Conservation (phyloP, 2,113 vertebrate species). For the Lagopus leucura region DNA sequence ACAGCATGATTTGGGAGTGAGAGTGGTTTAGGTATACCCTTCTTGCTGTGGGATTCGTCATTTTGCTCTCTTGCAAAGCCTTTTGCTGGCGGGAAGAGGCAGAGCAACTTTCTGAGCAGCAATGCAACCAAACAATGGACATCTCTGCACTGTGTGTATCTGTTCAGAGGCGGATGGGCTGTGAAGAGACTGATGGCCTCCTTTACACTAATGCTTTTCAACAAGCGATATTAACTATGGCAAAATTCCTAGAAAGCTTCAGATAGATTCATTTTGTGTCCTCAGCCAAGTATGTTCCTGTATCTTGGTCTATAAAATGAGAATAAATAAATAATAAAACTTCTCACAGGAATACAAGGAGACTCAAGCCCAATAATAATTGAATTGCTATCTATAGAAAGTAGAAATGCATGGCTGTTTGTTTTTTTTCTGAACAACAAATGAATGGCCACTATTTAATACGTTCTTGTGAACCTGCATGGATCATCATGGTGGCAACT, state of each 20-base stretch:
- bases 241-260: slow-evolving; percentile 16
- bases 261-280: background rate
- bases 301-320: background rate
- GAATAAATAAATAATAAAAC: background rate
- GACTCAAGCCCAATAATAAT: background rate
- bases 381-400: background rate
- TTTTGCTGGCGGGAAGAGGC: background rate
- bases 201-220: background rate
- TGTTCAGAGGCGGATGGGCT: background rate
- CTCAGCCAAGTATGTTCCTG: background rate
- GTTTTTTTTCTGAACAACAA: background rate
- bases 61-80: background rate
- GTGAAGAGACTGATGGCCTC: rapidly evolving
- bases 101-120: background rate
- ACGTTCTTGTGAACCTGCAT: background rate
- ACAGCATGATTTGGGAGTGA: background rate
- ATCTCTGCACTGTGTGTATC: background rate
- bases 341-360: background rate
- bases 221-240: background rate
- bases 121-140: background rate
- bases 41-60: rapidly evolving
- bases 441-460: background rate
- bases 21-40: background rate
- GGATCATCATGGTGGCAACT: background rate
- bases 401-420: background rate